A percentile compares a stretch with the other conserved stretches of the same genome.
phyloP scores from a whole-genome alignment of 2,113 vertebrate species.

The Amblyornis subalaris region DNA sequence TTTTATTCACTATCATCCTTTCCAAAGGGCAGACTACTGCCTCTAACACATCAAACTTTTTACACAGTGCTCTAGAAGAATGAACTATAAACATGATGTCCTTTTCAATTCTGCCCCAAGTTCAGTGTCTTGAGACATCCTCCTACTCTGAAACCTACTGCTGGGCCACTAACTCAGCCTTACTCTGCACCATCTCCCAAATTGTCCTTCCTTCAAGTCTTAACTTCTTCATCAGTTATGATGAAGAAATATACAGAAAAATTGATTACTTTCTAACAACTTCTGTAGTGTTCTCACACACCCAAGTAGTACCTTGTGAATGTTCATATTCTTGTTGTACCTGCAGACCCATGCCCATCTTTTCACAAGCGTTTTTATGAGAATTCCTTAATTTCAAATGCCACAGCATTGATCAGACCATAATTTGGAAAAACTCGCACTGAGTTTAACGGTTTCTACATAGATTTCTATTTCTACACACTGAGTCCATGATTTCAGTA shows the following conservation, averaged over 20 bases:
- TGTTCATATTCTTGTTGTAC: background rate
- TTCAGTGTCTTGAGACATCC: background rate
- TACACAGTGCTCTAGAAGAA: background rate
- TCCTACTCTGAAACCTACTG: background rate
- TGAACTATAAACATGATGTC: background rate
- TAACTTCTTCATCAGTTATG: background rate
- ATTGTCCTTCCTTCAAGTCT: background rate
- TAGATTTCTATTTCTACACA: background rate
- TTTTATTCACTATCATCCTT: background rate
- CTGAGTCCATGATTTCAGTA: background rate
- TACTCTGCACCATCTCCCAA: background rate
- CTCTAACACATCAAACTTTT: background rate
- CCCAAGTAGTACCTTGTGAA: background rate
- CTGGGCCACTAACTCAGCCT: background rate
- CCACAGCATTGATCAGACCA: background rate
- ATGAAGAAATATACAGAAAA: background rate
- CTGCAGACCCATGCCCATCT: background rate
- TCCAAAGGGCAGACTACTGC: background rate
- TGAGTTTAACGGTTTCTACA: background rate
- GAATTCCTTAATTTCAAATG: background rate
- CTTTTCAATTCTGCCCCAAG: background rate
- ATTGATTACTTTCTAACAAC: background rate
- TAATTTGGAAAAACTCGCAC: background rate
- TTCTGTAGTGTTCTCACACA: background rate
- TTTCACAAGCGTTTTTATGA: background rate